Percentiles rank a stretch among this genome's conserved stretches.
Conservation (phyloP, 1,140 invertebrate species). For the Papilio polytes region DNA sequence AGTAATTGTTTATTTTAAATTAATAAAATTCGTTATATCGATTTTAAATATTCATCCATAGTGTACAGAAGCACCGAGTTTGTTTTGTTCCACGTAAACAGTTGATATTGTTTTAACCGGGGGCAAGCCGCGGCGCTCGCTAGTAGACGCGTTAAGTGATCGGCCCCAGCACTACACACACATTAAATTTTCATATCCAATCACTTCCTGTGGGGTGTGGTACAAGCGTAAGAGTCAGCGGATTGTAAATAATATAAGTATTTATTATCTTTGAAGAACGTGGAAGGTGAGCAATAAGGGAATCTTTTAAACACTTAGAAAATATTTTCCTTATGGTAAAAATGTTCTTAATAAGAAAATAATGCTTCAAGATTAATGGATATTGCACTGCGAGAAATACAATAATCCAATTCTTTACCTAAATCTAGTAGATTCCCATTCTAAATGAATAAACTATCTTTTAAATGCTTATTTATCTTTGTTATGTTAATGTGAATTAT, state of each 20-base stretch:
- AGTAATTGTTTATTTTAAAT: neutral
- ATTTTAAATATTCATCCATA: conserved; percentile 30
- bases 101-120: conserved; percentile 37
- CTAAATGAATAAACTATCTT: no score
- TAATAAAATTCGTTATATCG: neutral
- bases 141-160: conserved; percentile 46
- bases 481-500: no score
- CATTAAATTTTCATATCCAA: conserved; percentile 66
- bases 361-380: no score
- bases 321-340: no score
- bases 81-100: conserved; percentile 24
- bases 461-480: no score
- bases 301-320: no score
- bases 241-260: neutral
- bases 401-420: no score
- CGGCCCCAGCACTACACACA: conserved; percentile 48
- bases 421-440: neutral
- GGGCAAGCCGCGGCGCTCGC: neutral
- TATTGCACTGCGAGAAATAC: no score
- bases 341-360: no score
- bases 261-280: neutral
- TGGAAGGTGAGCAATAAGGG: no score
- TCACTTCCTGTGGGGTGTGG: conserved; percentile 48
- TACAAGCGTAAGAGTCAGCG: conserved; percentile 42
- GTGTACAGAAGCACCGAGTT: neutral